Percentiles rank a stretch among this genome's conserved stretches.
Evolutionary conservation across 1,140 invertebrate genomes (phyloP).

Genomic region (Heliconius eleuchia): DNA sequence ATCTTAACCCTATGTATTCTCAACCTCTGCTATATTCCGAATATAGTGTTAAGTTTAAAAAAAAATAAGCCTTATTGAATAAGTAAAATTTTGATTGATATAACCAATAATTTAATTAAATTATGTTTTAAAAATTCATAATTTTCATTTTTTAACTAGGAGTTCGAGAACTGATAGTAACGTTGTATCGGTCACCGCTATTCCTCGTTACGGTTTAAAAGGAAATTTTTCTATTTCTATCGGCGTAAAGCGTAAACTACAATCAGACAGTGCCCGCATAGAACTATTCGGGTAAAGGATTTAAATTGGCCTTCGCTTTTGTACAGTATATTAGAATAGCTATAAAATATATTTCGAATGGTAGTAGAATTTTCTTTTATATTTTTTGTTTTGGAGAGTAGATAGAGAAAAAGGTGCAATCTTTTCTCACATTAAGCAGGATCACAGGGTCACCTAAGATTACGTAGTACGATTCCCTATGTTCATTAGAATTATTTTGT

Average conservation of each 20-base stretch:
- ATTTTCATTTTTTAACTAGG: background rate
- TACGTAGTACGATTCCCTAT: too few species aligned
- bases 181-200: slow-evolving; percentile 26
- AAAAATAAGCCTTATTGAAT: too few species aligned
- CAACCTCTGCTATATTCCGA: too few species aligned
- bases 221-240: slow-evolving; percentile 46
- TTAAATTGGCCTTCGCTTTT: background rate
- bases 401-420: too few species aligned
- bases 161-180: slow-evolving; percentile 31
- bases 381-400: background rate
- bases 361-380: too few species aligned
- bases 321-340: background rate
- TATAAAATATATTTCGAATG: background rate
- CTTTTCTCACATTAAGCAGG: too few species aligned
- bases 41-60: too few species aligned
- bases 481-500: too few species aligned
- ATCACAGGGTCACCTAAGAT: too few species aligned
- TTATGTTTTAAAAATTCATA: background rate
- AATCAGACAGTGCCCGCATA: slow-evolving; percentile 33
- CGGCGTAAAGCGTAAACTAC: slow-evolving; percentile 41
- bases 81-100: background rate
- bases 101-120: background rate
- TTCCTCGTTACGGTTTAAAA: slow-evolving; percentile 45
- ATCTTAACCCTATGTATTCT: too few species aligned
- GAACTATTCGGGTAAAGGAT: slow-evolving; percentile 21